Percentiles rank a stretch among this genome's conserved stretches.
phyloP scores from a whole-genome alignment of 2,113 vertebrate genomes.

The Seriola aureovittata region DNA sequence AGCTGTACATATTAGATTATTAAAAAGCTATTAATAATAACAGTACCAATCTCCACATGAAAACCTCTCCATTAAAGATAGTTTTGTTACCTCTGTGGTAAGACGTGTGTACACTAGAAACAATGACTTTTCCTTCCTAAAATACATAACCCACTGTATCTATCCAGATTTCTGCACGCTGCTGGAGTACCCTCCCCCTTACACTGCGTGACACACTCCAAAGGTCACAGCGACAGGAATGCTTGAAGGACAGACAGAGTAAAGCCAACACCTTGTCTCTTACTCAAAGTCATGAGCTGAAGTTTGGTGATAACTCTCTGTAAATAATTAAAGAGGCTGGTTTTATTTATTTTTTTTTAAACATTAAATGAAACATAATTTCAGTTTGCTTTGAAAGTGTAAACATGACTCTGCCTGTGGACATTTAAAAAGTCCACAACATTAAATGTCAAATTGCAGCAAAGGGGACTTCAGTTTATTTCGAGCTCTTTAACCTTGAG shows the following conservation, averaged over 20 bases:
- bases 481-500: slow-evolving; percentile 20
- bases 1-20: neutral
- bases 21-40: neutral
- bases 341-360: neutral
- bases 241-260: slow-evolving; percentile 85
- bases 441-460: slow-evolving; percentile 8
- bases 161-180: slow-evolving; percentile 67
- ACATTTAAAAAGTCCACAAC: neutral
- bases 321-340: slow-evolving; percentile 52
- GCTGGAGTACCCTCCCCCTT: slow-evolving; percentile 76
- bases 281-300: slow-evolving; percentile 63
- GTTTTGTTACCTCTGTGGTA: slow-evolving; percentile 6
- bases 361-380: neutral
- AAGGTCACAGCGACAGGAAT: slow-evolving; percentile 88
- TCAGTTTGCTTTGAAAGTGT: neutral
- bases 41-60: neutral
- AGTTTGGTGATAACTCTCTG: slow-evolving; percentile 68
- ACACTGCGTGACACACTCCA: slow-evolving; percentile 83
- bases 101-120: neutral
- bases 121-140: slow-evolving; percentile 29
- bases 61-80: neutral
- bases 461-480: neutral
- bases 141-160: slow-evolving; percentile 57
- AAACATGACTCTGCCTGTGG: neutral
- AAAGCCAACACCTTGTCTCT: slow-evolving; percentile 79